A percentile compares a stretch with the other conserved stretches of the same genome.
Evolutionary conservation across 1,140 invertebrate species (phyloP).

Genomic region (Brachionus rotundiformis): DNA sequence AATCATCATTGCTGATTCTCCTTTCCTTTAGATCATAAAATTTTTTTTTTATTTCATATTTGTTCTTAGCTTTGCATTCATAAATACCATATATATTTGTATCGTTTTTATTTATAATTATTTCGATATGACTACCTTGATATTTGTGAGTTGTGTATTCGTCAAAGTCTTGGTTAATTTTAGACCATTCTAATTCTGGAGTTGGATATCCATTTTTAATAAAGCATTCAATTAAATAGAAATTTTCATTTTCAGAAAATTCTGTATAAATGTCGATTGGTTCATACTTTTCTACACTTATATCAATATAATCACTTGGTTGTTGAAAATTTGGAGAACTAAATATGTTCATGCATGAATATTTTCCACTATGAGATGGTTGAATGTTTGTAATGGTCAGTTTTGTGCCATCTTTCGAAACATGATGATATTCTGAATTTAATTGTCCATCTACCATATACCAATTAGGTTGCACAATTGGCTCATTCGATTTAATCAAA

Average conservation of each 20-base stretch:
- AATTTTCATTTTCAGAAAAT: neutral
- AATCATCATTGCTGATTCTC: neutral
- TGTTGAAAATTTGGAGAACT: neutral
- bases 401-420: neutral
- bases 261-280: neutral
- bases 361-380: neutral
- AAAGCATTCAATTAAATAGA: neutral
- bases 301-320: neutral
- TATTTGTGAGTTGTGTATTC: neutral
- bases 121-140: neutral
- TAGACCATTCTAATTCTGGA: neutral
- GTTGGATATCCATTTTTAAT: neutral
- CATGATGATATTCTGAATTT: neutral
- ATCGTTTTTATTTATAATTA: neutral
- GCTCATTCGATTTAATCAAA: neutral
- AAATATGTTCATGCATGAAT: neutral
- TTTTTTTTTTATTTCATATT: neutral
- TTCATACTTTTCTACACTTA: neutral
- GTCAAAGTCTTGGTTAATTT: neutral
- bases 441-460: neutral
- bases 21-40: neutral
- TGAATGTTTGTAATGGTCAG: slow-evolving; percentile 6
- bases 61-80: neutral
- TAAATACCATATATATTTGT: neutral
- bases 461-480: neutral